Base-by-base conservation (phyloP, 30 jellyfish, hydroid and myxozoan genomes). In the Hydra vulgaris region DNA sequence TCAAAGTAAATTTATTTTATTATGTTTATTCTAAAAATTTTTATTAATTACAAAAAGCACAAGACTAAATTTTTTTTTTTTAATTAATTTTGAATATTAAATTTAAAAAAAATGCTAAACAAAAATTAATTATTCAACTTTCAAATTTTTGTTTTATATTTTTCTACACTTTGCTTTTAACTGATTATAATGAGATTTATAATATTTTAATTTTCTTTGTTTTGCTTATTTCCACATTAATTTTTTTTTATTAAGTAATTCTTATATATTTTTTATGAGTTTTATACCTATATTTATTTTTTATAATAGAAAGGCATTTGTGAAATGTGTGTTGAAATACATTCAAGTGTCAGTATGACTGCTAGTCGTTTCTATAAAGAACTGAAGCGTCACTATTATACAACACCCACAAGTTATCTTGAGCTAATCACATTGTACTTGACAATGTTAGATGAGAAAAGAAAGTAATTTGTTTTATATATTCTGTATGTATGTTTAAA, bases 321-420 rank as follows among this genome's bases (percentile, higher is more conserved):
- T 8, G 95, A 84, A 52, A 84, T 89, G 96, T 89, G 96, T 67
- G 96, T 89, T 15, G 96, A 89, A 81, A 89, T 89, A 15, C 96
- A 89, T 81, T 80, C 92, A 53, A 89, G 96, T 70, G 96, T 89
- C 18, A 89, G 95, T 5, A 27, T 84, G 16, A 81, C 83, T 95
- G 96, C 96, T 8, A 88, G 81, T 17, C 84, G 88, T 18, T 89
- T 78, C 72, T 89, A 89, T 71, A 77, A 76, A 26, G 96, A 89
- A 61, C 26, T 89, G 77, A 84, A 84, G 74, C 84, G 96, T 1
- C 79, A 90, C 67, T 89, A 89, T 27, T 89, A 89, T 85, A 89
- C 96, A 68, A 89, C 96, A 52, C 96, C 96, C 4, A 89, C 96
- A 20, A 89, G 96, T 72, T 89, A 89, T 55, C 71, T 89, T 82